Percentiles rank a stretch among this genome's conserved stretches.
These are phyloP conservation scores for Ormyrus labotus DNA, from an alignment of 2,888 invertebrate genomes.

Conservation along the genomic window DNA sequence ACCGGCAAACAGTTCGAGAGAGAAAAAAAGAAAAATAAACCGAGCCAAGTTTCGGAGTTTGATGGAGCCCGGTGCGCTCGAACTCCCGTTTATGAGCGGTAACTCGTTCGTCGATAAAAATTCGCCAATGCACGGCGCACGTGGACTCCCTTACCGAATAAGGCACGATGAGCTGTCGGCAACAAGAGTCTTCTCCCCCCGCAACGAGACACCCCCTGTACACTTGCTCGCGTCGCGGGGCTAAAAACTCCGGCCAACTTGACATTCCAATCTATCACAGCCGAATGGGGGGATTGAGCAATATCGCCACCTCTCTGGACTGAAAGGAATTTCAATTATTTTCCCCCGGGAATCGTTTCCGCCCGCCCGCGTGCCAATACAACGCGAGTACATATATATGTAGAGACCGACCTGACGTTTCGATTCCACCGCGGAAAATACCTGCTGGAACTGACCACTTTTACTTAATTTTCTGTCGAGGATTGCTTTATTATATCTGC, in stretches of 20 bases:
- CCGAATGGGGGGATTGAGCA: conserved; percentile 33
- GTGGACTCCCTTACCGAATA: background rate
- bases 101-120: conserved; percentile 38
- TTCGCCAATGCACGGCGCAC: background rate
- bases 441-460: conserved; percentile 12
- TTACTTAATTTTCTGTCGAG: conserved; percentile 35
- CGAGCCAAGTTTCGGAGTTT: background rate
- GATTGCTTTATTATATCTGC: too few species aligned
- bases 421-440: conserved; percentile 18
- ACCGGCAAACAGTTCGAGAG: background rate
- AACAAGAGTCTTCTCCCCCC: conserved; percentile 12
- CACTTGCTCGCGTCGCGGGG: too few species aligned
- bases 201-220: too few species aligned
- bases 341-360: conserved; percentile 50
- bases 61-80: too few species aligned
- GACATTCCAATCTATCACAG: conserved; percentile 60
- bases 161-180: background rate
- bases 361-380: conserved; percentile 15
- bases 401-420: background rate
- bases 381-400: too few species aligned
- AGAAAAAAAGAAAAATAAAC: background rate
- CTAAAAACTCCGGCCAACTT: background rate
- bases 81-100: conserved; percentile 14
- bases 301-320: background rate
- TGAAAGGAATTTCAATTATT: conserved; percentile 39